Evolutionary conservation across 2,113 vertebrate species (phyloP), one percentile per base, ranked within the genome.

Genomic region (Microtus ochrogaster): DNA sequence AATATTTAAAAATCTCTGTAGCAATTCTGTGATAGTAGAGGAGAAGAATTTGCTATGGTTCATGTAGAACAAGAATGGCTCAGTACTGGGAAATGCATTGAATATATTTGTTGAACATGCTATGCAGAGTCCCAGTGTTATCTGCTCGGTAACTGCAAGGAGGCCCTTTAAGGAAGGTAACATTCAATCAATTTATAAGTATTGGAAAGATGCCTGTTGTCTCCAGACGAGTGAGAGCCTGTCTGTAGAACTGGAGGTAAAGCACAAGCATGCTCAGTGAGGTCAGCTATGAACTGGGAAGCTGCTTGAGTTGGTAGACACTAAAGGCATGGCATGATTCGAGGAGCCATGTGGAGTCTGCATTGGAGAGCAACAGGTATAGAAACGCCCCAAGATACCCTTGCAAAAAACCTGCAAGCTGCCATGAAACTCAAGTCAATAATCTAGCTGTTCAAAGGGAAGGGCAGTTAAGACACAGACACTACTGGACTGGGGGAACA

Each of bases 401-500:
- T 90, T 66, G 28, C 19, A 63, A 70, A 92, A 21, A 73, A 2
- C 49, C 3, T 7, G 22, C 7, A 17, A 3, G 52, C n/a, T 19
- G 28, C 44, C 47, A 22, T 3, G 61, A 85, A 85, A 85, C 30
- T 41, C 8, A 72, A 73, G 21, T 93, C 13, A 26, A 2, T 21
- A 17, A 26, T 33, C 7, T 4, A 85, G 47, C 26, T 78, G 3
- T 39, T 63, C 52, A 36, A 49, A 30, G 39, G 86, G 82, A 14
- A 30, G 2, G 30, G n/a, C 19, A 13, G 6, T 49, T 49, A 73
- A 63, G 49, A 61, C 33, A 22, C 55, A 41, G 11, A 63, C 47
- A n/a, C 14, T 41, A 41, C 0, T 8, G 28, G 63, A 49, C 0
- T 17, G 66, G 19, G 14, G 30, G 24, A 4, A 0, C n/a, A 21